Percentiles rank a stretch among this genome's conserved stretches.
phyloP scores from a whole-genome alignment of 1,140 invertebrate species.

The Saccostrea glomerata region DNA sequence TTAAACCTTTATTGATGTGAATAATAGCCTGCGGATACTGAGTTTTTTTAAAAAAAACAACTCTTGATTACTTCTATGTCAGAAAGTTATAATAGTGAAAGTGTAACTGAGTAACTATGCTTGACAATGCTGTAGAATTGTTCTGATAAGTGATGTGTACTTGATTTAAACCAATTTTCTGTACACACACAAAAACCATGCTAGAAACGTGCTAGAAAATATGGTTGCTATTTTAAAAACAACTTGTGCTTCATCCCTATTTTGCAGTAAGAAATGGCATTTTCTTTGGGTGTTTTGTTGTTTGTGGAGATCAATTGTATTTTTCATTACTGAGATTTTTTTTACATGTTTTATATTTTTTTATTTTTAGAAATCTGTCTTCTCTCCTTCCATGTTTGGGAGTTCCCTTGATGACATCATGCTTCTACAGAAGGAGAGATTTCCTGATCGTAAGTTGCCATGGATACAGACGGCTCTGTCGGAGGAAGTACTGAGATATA shows the following conservation, averaged over 20 bases:
- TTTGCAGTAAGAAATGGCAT: background rate
- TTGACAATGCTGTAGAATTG: no score
- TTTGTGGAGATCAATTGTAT: background rate
- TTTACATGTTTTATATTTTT: background rate
- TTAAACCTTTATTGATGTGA: background rate
- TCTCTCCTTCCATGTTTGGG: constrained; percentile 96
- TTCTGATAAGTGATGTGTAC: no score
- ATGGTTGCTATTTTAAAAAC: no score
- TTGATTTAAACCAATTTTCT: no score
- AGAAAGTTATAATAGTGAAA: no score
- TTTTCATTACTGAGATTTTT: background rate
- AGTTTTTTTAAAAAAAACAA: no score
- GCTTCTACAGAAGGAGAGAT: constrained; percentile 90
- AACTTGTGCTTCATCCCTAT: no score
- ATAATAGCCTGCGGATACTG: background rate
- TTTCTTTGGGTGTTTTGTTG: background rate
- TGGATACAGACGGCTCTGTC: constrained; percentile 98
- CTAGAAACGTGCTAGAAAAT: no score
- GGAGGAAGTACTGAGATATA: constrained; percentile 88
- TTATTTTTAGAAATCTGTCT: constrained; percentile 83
- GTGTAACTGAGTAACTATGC: no score
- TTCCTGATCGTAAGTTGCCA: constrained; percentile 92
- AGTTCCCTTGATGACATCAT: constrained; percentile 96
- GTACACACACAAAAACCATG: no score
- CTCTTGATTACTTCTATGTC: no score